Evolutionary conservation across 2,113 vertebrate genomes (phyloP).

Genomic region (Pungitius pungitius): DNA sequence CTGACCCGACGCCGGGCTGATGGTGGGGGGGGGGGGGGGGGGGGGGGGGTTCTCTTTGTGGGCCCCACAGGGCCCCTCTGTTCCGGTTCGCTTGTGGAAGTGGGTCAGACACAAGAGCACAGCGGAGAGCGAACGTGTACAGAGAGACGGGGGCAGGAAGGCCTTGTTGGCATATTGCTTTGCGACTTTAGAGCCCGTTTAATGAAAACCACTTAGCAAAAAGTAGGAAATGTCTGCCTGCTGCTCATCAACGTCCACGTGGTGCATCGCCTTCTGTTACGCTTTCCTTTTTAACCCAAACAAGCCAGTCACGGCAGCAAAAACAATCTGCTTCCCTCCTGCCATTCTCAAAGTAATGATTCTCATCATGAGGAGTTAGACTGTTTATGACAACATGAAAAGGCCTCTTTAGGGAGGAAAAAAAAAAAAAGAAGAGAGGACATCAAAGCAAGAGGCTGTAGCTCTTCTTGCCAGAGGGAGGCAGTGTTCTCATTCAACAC

Average conservation of each 20-base stretch:
- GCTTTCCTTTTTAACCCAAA: neutral
- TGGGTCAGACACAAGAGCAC: slow-evolving; percentile 72
- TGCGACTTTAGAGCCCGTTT: no score
- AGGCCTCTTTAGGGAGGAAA: neutral
- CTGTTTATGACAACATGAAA: slow-evolving; percentile 13
- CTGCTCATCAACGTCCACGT: neutral
- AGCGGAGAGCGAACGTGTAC: slow-evolving; percentile 27
- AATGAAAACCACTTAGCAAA: no score
- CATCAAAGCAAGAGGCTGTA: slow-evolving; percentile 34
- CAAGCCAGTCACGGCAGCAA: neutral
- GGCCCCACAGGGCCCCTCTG: slow-evolving; percentile 59
- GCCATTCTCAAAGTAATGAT: neutral
- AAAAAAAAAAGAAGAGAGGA: neutral
- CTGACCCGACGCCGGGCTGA: slow-evolving; percentile 54
- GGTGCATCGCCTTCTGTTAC: neutral
- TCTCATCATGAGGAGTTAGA: neutral
- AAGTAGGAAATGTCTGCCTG: neutral
- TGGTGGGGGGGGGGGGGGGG: slow-evolving; percentile 49
- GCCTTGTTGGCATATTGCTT: slow-evolving; percentile 4
- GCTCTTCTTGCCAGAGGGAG: slow-evolving; percentile 58
- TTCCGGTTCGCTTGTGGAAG: slow-evolving; percentile 61
- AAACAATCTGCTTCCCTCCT: neutral
- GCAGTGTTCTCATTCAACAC: slow-evolving; percentile 62
- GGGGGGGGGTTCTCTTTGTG: slow-evolving; percentile 66
- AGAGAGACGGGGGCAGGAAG: slow-evolving; percentile 17